Base-by-base conservation (phyloP, 1,140 invertebrate genomes). In the Caenorhabditis brenneri region DNA sequence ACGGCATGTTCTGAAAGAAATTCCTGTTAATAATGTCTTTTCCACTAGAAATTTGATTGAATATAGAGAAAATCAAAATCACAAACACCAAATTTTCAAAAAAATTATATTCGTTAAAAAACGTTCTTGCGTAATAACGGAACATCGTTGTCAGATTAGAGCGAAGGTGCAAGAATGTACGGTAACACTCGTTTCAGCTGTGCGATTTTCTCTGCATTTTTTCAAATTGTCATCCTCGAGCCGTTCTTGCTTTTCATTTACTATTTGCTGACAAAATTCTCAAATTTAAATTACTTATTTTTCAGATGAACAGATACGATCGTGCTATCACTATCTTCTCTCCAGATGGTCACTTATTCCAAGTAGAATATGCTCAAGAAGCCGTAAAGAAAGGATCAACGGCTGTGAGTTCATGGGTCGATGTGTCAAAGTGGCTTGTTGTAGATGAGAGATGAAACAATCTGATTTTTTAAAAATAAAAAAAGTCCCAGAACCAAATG, bases 291-390 rank as follows among this genome's bases (percentile, higher is more conserved):
- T 83, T 51, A 81, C 83, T 55, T n/a, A 85, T 31, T 27, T 78
- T 84, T 33, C 48, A 78, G 55, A 88, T 88, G 89, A 88, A 90
- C 48, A 58, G 91, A 80, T 99, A 99, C 92, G 98, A 99, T 93
- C 93, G 97, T 92, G 98, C 98, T 88, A 99, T 99, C 89, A 99
- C 98, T 84, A 97, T 99, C 88, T 99, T 99, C 93, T 99, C 97
- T 6, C 98, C 98, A 5, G 98, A 99, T 92, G 98, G 98, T 19
- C 98, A 99, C 93, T 93, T 99, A 80, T 94, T 99, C 88, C 98
- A 99, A 93, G 98, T 99, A 16, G 98, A 99, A 94, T 99, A 99
- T 93, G 98, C 98, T 19, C 98, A 99, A 92, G 98, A 99, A 94
- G 98, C 98, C 58, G 98, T 99, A 2, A 95, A 97, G 88, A 99